Percentiles rank a stretch among this genome's conserved stretches.
These are phyloP conservation scores for Argyresthia goedartella DNA, from an alignment of 2,888 invertebrate genomes.

Conservation along the genomic window DNA sequence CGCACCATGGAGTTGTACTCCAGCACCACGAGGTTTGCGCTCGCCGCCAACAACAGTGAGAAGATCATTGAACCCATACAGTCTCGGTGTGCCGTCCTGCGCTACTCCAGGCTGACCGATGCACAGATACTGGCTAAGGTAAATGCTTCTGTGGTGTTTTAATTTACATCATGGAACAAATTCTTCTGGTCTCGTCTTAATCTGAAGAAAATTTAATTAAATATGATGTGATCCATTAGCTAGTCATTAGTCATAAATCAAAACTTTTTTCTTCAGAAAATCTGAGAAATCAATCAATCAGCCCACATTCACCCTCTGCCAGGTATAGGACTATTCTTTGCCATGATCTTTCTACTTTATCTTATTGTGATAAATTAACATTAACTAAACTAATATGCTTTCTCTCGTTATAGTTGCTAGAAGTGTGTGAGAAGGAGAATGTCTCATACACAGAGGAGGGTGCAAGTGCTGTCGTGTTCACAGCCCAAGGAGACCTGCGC, in stretches of 20 bases:
- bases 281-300: no score
- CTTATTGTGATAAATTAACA: no score
- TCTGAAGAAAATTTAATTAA: no score
- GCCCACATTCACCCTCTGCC: no score
- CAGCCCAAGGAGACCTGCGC: conserved; percentile 98
- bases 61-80: conserved; percentile 99
- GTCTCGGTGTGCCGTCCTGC: conserved; percentile 96
- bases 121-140: conserved; percentile 89
- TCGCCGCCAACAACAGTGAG: conserved; percentile 98
- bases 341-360: no score
- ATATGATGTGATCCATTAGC: no score
- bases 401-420: conserved; percentile 32
- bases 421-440: conserved; percentile 53
- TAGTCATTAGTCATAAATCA: no score
- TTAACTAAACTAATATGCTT: no score
- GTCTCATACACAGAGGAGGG: conserved; percentile 92
- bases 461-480: conserved; percentile 95
- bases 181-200: no score
- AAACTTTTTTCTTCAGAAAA: no score
- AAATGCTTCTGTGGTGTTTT: conserved; percentile 6
- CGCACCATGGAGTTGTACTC: conserved; percentile 99
- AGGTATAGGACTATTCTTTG: no score
- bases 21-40: conserved; percentile 95
- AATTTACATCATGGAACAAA: neutral
- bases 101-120: conserved; percentile 92